These are phyloP conservation scores for Papilio elwesi DNA, from an alignment of 2,888 invertebrate species.

Conservation along the genomic window DNA sequence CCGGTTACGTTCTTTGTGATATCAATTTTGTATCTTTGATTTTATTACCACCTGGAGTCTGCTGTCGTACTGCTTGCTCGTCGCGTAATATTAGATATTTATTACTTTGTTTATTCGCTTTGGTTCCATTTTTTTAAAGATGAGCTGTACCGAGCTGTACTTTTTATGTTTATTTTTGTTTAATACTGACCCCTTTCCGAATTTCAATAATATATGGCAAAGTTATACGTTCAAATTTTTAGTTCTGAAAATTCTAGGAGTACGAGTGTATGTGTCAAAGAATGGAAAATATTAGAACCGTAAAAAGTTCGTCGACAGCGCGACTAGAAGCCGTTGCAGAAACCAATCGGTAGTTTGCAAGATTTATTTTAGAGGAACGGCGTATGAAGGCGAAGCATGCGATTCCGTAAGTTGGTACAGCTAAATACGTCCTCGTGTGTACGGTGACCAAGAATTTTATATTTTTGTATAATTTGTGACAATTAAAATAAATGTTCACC, in stretches of 20 bases:
- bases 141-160: not conserved
- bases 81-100: conserved; percentile 1
- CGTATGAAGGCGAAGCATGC: conserved; percentile 37
- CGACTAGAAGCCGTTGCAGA: conserved; percentile 29
- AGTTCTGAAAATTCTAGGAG: not conserved
- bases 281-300: conserved; percentile 21
- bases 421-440: conserved; percentile 36
- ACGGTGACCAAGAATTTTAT: conserved; percentile 2
- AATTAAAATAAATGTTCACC: not conserved
- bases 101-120: conserved; percentile 5
- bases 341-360: conserved; percentile 39
- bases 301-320: conserved; percentile 27
- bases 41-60: conserved; percentile 33
- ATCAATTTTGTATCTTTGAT: conserved; percentile 42
- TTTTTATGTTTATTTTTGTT: no score
- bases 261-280: conserved; percentile 9
- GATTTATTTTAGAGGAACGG: conserved; percentile 38
- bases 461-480: not conserved
- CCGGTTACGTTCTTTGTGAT: conserved; percentile 37
- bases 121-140: conserved; percentile 7
- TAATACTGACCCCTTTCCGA: not conserved
- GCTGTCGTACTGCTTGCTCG: conserved; percentile 6
- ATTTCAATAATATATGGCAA: not conserved
- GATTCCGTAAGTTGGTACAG: conserved; percentile 35
- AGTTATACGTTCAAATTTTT: not conserved